These are phyloP conservation scores for Hesperophylax magnus DNA, from an alignment of 1,140 invertebrate species.

Conservation along the genomic window DNA sequence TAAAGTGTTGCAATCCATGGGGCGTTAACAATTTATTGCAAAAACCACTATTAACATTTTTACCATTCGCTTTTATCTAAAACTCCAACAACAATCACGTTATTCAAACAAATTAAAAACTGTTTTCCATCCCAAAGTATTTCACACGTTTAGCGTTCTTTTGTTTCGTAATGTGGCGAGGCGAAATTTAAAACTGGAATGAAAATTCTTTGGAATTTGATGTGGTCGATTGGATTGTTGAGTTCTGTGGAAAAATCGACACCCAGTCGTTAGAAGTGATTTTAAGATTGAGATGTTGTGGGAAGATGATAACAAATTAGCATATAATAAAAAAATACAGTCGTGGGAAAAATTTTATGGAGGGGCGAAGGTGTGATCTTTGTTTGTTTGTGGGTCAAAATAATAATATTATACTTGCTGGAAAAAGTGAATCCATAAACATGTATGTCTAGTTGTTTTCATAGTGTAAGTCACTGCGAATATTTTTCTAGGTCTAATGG, in stretches of 20 bases:
- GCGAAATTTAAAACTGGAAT: not conserved
- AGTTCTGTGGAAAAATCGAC: conserved; percentile 8
- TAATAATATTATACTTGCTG: not conserved
- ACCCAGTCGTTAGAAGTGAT: conserved; percentile 4
- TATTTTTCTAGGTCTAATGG: too few species aligned
- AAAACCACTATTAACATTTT: not conserved
- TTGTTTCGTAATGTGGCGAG: conserved; percentile 31
- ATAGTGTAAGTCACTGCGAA: too few species aligned
- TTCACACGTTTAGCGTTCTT: conserved; percentile 18
- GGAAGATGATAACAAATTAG: conserved; percentile 19
- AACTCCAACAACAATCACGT: not conserved
- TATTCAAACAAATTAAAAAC: not conserved
- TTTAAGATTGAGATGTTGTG: conserved; percentile 4
- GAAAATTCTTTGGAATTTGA: conserved; percentile 2
- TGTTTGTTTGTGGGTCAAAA: not conserved
- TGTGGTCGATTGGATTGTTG: not conserved
- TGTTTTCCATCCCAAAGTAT: not conserved
- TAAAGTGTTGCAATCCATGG: too few species aligned
- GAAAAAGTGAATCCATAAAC: not conserved
- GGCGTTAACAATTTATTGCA: too few species aligned
- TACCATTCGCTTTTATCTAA: conserved; percentile 3
- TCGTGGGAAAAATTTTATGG: not conserved
- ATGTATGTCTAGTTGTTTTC: not conserved
- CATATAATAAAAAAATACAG: conserved; percentile 10
- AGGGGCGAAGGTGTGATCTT: not conserved